phyloP scores from a whole-genome alignment of 1,140 invertebrate genomes.

The Heliconius himera region DNA sequence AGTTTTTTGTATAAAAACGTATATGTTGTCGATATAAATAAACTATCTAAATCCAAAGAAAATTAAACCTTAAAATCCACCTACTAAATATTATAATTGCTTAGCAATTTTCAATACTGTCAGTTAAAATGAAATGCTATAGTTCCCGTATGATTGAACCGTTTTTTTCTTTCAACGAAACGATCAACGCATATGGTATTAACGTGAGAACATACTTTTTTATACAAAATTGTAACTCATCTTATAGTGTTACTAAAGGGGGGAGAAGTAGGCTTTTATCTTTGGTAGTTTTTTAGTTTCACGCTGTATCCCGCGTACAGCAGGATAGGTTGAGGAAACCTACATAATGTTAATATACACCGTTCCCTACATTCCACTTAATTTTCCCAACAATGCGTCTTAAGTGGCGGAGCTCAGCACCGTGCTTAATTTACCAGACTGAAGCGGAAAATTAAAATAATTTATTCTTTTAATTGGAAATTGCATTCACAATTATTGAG shows the following conservation, averaged over 20 bases:
- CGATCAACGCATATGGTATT: slow-evolving; percentile 45
- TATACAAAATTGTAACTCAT: neutral
- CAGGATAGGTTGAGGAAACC: neutral
- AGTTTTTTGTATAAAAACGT: slow-evolving; percentile 46
- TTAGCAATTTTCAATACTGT: slow-evolving; percentile 53
- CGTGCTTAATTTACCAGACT: too few species aligned
- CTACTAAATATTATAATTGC: neutral
- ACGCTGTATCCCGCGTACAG: neutral
- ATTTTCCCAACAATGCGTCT: neutral
- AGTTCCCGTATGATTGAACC: slow-evolving; percentile 53
- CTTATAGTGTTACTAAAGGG: too few species aligned
- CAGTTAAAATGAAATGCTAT: slow-evolving; percentile 58
- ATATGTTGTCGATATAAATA: slow-evolving; percentile 45
- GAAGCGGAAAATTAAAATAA: too few species aligned
- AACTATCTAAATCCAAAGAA: slow-evolving; percentile 17
- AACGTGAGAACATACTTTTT: slow-evolving; percentile 10
- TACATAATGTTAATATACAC: neutral
- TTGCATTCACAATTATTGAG: too few species aligned
- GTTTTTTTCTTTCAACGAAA: slow-evolving; percentile 44
- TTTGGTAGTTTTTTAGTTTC: neutral
- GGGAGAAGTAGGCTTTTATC: neutral
- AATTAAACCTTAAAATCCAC: slow-evolving; percentile 29
- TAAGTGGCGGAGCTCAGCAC: too few species aligned
- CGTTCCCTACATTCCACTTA: neutral
- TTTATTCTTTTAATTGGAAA: too few species aligned